Evolutionary conservation across 2,797 vertebrate species (phyloP).

Genomic region (Chiloscyllium punctatum): DNA sequence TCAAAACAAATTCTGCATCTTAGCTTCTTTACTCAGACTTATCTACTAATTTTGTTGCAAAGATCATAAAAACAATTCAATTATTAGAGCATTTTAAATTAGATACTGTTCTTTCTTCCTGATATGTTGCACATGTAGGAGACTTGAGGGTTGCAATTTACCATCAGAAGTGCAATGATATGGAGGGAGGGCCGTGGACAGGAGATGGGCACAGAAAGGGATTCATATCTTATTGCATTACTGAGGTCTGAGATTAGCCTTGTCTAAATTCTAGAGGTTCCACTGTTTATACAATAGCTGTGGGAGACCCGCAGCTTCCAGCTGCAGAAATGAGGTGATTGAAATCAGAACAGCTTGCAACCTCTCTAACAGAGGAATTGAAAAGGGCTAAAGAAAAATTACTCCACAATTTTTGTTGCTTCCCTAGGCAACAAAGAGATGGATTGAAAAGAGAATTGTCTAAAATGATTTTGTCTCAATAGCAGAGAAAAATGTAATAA

Average conservation of each 20-base stretch:
- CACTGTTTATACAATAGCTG: neutral
- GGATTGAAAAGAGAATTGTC: neutral
- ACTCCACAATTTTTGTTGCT: neutral
- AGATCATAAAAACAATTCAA: neutral
- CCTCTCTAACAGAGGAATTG: neutral
- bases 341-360: neutral
- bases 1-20: neutral
- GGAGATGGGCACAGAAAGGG: neutral
- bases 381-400: neutral
- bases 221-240: neutral
- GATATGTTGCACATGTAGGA: too few species aligned
- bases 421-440: neutral
- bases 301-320: neutral
- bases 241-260: neutral
- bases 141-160: neutral
- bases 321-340: neutral
- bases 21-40: neutral
- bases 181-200: neutral
- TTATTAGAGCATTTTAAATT: neutral
- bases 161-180: neutral
- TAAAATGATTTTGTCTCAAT: neutral
- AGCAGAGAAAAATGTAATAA: neutral
- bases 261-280: neutral
- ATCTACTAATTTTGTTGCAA: neutral
- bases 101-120: neutral